Conservation (phyloP, 1,140 invertebrate species). For the Neodiprion fabricii region DNA sequence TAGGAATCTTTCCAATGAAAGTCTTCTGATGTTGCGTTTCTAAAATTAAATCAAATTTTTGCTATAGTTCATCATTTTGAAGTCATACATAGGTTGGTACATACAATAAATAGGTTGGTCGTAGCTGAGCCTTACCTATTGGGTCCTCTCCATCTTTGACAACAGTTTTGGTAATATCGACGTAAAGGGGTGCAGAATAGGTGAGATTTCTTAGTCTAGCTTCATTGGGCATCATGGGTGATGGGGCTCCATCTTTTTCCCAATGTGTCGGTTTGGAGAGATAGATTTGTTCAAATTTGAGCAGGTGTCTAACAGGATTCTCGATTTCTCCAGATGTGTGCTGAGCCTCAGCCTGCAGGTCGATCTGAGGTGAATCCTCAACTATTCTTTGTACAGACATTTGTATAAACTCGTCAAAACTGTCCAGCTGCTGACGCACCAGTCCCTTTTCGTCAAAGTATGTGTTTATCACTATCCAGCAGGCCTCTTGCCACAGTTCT, state of each 20-base stretch:
- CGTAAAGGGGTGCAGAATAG: conserved; percentile 97
- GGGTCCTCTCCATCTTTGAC: conserved; percentile 90
- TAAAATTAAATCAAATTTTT: conserved; percentile 5
- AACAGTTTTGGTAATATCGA: conserved; percentile 97
- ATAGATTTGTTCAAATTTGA: conserved; percentile 99
- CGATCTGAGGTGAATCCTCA: conserved; percentile 97
- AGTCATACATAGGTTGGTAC: neutral
- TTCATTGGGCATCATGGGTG: conserved; percentile 99
- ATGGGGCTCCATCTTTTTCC: conserved; percentile 99
- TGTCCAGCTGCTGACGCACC: conserved; percentile 97
- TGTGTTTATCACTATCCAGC: conserved; percentile 99
- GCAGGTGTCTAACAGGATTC: conserved; percentile 84
- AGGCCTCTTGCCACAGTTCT: conserved; percentile 99
- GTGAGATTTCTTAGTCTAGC: conserved; percentile 87
- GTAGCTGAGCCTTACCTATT: conserved; percentile 50
- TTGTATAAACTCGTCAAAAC: conserved; percentile 99
- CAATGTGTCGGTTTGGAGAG: conserved; percentile 98
- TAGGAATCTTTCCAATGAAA: conserved; percentile 99
- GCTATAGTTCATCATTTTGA: neutral
- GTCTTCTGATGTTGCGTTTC: conserved; percentile 97
- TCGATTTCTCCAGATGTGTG: conserved; percentile 93
- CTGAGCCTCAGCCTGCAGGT: conserved; percentile 96
- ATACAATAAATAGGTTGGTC: neutral
- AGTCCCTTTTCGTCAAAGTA: conserved; percentile 99
- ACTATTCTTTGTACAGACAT: conserved; percentile 99